Evolutionary conservation across 2,888 invertebrate species (phyloP), one percentile per base, ranked within the genome.

Genomic region (Pristionchus entomophagus): DNA sequence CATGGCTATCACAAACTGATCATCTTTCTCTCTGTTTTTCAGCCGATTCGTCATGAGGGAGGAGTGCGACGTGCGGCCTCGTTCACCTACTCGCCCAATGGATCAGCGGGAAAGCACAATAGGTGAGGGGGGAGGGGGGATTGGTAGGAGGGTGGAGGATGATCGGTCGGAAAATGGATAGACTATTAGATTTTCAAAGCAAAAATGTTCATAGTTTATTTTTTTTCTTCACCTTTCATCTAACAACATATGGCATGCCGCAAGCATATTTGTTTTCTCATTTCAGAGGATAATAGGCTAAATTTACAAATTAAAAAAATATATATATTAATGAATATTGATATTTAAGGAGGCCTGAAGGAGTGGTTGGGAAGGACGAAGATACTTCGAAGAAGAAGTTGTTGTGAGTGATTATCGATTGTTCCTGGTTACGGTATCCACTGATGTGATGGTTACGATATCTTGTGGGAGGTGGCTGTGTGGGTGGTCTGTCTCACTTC

Each of bases 61-160:
- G 87, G 87, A 29, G 91, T 92, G 29, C 91, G 92, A n/a, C 90
- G 92, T 45, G 92, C 92, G 1, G 91, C 92, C 12, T 92, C 92
- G 29, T 92, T 92, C 87, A 92, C 92, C 12, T 92, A 88, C 86
- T 91, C 92, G 19, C 90, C 91, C 19, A 90, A 89, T 77, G 87
- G 87, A 56, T 86, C 87, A 62, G 81, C 87, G 29, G 90, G 87
- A 35, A 91, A 91, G 86, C 88, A 86, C 86, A 91, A 89, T 87
- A 85, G 73, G 73, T 73, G 38, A 38, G 38, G 5, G 12, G 38
- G 56, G 22, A 56, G 87, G 56, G 56, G 56, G 56, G 56, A 56
- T 22, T 10, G 19, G 56, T 56, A 56, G n/a, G 45, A 45, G 45
- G 14, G 14, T 22, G n/a, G n/a, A n/a, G n/a, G n/a, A n/a, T n/a